A percentile compares a stretch with the other conserved stretches of the same genome.
Evolutionary conservation across 2,888 invertebrate species (phyloP).

Genomic region (Andricus curvator): DNA sequence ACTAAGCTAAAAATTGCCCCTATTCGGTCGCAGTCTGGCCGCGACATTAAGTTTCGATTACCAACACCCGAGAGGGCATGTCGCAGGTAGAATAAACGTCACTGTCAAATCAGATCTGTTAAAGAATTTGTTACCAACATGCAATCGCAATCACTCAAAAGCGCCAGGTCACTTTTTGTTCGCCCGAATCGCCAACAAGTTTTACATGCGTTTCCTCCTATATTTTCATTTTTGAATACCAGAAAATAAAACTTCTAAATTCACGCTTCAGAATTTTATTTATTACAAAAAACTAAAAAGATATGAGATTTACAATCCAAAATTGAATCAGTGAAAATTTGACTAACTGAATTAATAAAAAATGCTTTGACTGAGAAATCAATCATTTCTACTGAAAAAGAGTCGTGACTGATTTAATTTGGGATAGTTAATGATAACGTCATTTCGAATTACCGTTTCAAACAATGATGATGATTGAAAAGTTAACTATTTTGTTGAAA

Average conservation of each 20-base stretch:
- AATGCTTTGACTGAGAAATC: no score
- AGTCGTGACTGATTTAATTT: no score
- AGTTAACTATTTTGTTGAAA: no score
- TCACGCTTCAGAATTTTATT: no score
- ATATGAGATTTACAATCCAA: no score
- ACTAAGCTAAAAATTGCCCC: conserved; percentile 47
- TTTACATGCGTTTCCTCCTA: background rate
- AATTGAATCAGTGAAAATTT: no score
- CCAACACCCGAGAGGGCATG: conserved; percentile 42
- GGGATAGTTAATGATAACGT: no score
- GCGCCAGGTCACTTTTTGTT: background rate
- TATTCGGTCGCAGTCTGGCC: conserved; percentile 48
- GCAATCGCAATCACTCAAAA: conserved; percentile 26
- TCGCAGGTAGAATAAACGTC: conserved; percentile 45
- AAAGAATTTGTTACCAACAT: conserved; percentile 27
- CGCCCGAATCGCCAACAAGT: background rate
- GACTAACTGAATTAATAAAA: no score
- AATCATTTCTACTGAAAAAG: no score
- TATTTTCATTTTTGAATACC: background rate
- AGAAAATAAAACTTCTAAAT: background rate
- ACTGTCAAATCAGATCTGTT: conserved; percentile 35
- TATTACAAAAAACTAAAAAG: no score
- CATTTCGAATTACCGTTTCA: no score
- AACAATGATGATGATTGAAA: no score
- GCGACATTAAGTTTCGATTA: conserved; percentile 45